Conservation (phyloP, 2,888 invertebrate genomes). For the Quadroppia sp. region DNA sequence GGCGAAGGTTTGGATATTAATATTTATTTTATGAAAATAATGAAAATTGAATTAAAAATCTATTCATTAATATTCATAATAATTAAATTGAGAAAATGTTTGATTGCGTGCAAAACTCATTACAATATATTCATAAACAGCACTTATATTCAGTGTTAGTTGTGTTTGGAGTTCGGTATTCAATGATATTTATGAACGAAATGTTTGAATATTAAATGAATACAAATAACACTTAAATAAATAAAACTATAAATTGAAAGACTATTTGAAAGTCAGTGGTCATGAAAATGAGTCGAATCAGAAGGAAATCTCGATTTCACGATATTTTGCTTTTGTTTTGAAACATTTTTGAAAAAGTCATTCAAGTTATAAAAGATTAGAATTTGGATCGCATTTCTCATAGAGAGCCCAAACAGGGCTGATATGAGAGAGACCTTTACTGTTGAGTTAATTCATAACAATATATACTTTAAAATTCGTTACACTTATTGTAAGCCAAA, state of each 20-base stretch:
- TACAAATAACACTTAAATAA: no score
- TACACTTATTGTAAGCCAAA: background rate
- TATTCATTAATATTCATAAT: background rate
- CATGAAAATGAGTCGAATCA: no score
- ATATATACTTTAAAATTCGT: constrained; percentile 2
- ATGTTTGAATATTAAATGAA: background rate
- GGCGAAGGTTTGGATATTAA: no score
- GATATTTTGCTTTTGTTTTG: no score
- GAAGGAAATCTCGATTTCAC: no score
- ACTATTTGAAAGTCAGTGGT: no score
- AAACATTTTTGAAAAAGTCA: no score
- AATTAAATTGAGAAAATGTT: background rate
- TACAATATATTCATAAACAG: background rate
- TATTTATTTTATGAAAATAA: background rate
- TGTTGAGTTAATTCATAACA: background rate
- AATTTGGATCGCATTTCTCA: no score
- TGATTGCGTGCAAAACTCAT: constrained; percentile 5
- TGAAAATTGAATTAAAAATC: background rate
- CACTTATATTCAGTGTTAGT: background rate
- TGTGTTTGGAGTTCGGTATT: background rate
- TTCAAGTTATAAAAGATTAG: no score
- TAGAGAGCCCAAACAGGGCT: no score
- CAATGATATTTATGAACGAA: no score
- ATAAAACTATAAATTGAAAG: no score
- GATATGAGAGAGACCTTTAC: background rate